A percentile compares a stretch with the other conserved stretches of the same genome.
phyloP scores from a whole-genome alignment of 2,797 vertebrate genomes.

The Lacerta viridis region DNA sequence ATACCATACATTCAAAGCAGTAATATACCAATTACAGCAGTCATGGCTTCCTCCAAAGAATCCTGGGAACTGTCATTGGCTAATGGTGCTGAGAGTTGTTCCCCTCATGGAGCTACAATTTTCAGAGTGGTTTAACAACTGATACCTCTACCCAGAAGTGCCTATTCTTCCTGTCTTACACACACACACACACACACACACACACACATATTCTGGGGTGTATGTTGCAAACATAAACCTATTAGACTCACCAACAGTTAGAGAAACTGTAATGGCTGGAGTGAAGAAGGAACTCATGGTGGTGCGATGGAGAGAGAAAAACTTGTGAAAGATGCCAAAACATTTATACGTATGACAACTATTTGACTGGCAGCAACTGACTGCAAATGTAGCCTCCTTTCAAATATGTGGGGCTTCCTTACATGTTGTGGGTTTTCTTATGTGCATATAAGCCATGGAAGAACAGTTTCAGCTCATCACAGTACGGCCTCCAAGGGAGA shows the following conservation, averaged over 20 bases:
- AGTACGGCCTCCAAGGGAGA: too few relatives aligned
- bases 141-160: too few relatives aligned
- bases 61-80: too few relatives aligned
- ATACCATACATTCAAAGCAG: too few relatives aligned
- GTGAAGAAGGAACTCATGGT: background rate
- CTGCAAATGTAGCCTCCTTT: background rate
- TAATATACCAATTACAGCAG: too few relatives aligned
- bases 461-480: too few relatives aligned
- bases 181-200: too few relatives aligned
- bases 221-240: background rate
- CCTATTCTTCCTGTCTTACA: too few relatives aligned
- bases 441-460: background rate
- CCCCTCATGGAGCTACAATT: too few relatives aligned
- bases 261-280: background rate
- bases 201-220: background rate
- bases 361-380: constrained; percentile 9
- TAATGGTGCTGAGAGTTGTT: too few relatives aligned
- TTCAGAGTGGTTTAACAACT: too few relatives aligned
- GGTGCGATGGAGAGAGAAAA: background rate
- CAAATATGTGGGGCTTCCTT: background rate
- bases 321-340: background rate
- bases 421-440: background rate
- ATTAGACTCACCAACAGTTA: background rate
- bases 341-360: background rate
- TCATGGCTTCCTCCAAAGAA: too few relatives aligned